These are phyloP conservation scores for Archilochus colubris DNA, from an alignment of 2,113 vertebrate genomes.

Conservation along the genomic window DNA sequence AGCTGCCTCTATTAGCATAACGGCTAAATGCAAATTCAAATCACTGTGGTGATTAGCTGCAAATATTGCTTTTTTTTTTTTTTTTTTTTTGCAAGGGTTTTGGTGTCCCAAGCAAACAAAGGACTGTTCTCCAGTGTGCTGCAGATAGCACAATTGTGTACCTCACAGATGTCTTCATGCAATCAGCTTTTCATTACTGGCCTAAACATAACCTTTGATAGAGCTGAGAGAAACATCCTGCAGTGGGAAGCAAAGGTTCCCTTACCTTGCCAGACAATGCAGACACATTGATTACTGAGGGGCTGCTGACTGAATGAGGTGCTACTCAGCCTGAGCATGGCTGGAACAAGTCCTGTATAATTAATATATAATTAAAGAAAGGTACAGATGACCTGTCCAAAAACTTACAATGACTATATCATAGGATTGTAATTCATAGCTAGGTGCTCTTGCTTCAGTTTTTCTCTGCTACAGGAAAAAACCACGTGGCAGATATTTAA, in stretches of 20 bases:
- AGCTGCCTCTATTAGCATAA: conserved; percentile 65
- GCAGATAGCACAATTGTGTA: not conserved
- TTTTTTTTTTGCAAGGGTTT: conserved; percentile 19
- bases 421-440: not conserved
- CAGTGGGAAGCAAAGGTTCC: not conserved
- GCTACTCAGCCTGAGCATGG: not conserved
- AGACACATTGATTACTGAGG: not conserved
- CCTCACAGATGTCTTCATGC: conserved; percentile 8
- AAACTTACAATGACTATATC: not conserved
- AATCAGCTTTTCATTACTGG: not conserved
- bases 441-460: not conserved
- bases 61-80: conserved; percentile 33
- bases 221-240: not conserved
- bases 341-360: not conserved
- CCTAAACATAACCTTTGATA: not conserved
- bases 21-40: conserved; percentile 67
- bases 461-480: not conserved
- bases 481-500: not conserved
- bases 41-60: conserved; percentile 53
- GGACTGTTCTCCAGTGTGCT: not conserved
- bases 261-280: not conserved
- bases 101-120: conserved; percentile 40
- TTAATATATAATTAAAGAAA: not conserved
- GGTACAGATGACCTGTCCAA: not conserved
- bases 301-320: not conserved